phyloP scores from a whole-genome alignment of 2,797 vertebrate genomes.

The Clarias laeviceps region DNA sequence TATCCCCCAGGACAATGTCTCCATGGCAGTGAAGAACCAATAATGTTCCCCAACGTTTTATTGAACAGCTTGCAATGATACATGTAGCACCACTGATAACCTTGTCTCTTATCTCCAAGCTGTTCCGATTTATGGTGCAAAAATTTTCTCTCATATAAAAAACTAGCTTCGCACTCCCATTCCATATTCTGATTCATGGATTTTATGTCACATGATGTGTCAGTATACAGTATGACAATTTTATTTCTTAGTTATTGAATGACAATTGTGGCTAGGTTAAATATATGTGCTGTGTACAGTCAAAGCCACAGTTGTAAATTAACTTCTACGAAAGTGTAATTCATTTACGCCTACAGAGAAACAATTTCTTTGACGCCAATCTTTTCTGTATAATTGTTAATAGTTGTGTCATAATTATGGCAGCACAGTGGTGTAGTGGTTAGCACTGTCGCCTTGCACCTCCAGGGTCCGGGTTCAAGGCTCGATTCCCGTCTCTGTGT shows the following conservation, averaged over 20 bases:
- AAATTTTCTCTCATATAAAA: conserved; percentile 26
- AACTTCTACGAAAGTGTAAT: background rate
- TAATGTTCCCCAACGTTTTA: conserved; percentile 48
- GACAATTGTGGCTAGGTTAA: conserved; percentile 15
- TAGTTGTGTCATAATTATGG: background rate
- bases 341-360: background rate
- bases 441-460: no score
- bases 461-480: no score
- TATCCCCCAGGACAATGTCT: conserved; percentile 56
- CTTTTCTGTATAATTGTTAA: background rate
- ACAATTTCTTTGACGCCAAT: background rate
- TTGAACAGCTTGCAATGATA: conserved; percentile 55
- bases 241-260: conserved; percentile 35
- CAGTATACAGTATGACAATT: conserved; percentile 27
- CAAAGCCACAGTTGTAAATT: conserved; percentile 14
- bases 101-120: conserved; percentile 48
- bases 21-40: conserved; percentile 52
- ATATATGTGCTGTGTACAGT: background rate
- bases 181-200: conserved; percentile 32
- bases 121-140: conserved; percentile 40
- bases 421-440: no score
- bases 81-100: conserved; percentile 43
- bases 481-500: no score
- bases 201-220: conserved; percentile 32
- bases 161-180: conserved; percentile 7